phyloP scores from a whole-genome alignment of 2,113 vertebrate genomes.

The Potamarius usumacintae region DNA sequence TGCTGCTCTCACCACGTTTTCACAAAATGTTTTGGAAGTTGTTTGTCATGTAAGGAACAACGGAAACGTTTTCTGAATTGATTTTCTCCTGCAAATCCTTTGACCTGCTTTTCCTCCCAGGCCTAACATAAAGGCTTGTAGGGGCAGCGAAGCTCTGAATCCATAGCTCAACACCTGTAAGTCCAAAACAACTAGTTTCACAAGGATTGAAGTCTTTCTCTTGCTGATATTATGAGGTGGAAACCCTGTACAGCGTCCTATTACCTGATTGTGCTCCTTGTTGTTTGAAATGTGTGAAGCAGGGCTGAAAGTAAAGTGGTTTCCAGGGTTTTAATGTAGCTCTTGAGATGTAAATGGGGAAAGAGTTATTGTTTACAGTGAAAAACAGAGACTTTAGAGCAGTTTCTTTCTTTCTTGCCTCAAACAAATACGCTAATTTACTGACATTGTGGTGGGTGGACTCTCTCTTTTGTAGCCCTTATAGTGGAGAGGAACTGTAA shows the following conservation, averaged over 20 bases:
- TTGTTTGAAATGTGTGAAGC: constrained; percentile 40
- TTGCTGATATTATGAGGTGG: constrained; percentile 66
- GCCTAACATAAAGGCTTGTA: constrained; percentile 99
- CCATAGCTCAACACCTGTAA: constrained; percentile 99
- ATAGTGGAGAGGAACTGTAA: constrained; percentile 36
- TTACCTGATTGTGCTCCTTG: constrained; percentile 44
- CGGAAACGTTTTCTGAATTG: constrained; percentile 59
- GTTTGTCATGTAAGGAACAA: constrained; percentile 59
- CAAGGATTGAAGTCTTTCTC: constrained; percentile 86
- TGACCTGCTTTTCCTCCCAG: constrained; percentile 99
- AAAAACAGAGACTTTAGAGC: neutral
- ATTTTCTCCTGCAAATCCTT: constrained; percentile 85
- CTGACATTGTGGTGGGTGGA: neutral
- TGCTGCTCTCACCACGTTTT: constrained; percentile 58
- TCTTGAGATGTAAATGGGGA: neutral
- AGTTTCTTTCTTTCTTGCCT: neutral
- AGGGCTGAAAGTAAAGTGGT: constrained; percentile 35
- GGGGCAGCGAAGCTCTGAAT: constrained; percentile 97
- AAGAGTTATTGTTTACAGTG: neutral
- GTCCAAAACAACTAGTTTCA: constrained; percentile 93
- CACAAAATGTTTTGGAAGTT: constrained; percentile 60
- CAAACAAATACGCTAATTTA: neutral
- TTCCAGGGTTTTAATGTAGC: constrained; percentile 33
- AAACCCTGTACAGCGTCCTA: constrained; percentile 61
- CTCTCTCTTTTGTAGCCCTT: neutral